Percentiles rank a stretch among this genome's conserved stretches.
These are phyloP conservation scores for Nebria ingens DNA, from an alignment of 1,140 invertebrate species.

Conservation along the genomic window DNA sequence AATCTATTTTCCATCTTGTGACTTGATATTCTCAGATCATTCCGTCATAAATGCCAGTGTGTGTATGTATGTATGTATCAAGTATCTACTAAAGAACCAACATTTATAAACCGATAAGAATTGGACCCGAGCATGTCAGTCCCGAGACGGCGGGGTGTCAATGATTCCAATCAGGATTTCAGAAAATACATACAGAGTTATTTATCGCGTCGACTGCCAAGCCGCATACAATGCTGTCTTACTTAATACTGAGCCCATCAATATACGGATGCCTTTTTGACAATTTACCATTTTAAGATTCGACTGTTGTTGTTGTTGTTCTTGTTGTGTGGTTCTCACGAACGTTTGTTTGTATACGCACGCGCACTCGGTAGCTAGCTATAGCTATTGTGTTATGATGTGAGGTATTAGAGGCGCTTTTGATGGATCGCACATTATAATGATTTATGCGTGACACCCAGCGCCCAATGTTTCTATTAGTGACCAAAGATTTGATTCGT, in stretches of 20 bases:
- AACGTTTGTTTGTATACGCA: no score
- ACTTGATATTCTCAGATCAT: no score
- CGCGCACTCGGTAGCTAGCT: constrained; percentile 1
- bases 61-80: not conserved
- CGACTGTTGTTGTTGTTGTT: not conserved
- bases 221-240: no score
- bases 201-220: not conserved
- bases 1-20: no score
- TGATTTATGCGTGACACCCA: constrained; percentile 1
- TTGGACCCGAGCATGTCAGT: not conserved
- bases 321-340: not conserved
- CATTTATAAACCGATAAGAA: not conserved
- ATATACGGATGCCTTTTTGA: not conserved
- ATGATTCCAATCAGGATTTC: constrained; percentile 5
- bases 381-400: not conserved
- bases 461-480: not conserved
- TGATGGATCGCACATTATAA: constrained; percentile 4
- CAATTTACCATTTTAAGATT: not conserved
- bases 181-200: constrained; percentile 2
- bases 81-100: no score
- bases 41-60: no score
- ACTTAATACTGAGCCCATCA: constrained; percentile 1
- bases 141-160: not conserved
- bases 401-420: not conserved
- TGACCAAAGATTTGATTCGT: no score